These are phyloP conservation scores for Callorhinus ursinus DNA, from an alignment of 2,113 vertebrate species.

Conservation along the genomic window DNA sequence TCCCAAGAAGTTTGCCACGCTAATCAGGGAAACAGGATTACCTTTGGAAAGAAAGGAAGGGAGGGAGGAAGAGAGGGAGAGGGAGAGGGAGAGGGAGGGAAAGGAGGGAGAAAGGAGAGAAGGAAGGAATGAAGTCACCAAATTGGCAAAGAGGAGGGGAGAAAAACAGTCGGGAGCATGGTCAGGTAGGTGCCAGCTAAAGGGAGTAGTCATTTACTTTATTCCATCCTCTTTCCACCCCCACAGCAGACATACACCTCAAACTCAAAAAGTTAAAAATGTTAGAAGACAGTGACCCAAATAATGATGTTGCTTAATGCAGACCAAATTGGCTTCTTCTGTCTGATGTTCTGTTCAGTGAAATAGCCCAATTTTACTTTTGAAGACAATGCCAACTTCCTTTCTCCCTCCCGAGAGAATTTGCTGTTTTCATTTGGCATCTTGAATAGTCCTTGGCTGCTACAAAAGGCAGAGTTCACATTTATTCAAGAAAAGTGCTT, in stretches of 20 bases:
- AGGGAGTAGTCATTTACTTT: background rate
- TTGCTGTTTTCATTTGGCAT: slow-evolving; percentile 37
- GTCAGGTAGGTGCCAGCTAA: background rate
- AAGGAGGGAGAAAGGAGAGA: too few species aligned
- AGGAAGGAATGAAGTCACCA: background rate
- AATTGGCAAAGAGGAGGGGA: background rate
- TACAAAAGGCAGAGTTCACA: slow-evolving; percentile 45
- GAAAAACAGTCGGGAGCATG: background rate
- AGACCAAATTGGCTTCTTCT: background rate
- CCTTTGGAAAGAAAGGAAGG: background rate
- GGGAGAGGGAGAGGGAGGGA: background rate
- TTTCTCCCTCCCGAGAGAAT: background rate
- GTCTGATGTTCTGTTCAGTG: background rate
- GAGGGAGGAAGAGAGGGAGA: too few species aligned
- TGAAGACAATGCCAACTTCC: background rate
- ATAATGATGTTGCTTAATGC: background rate
- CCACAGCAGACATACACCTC: background rate
- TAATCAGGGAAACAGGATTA: background rate
- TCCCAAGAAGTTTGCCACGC: background rate
- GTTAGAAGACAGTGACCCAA: background rate
- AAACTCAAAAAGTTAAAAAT: background rate
- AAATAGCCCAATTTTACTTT: slow-evolving; percentile 40
- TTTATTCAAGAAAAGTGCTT: slow-evolving; percentile 64
- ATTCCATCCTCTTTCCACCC: background rate
- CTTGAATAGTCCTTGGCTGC: slow-evolving; percentile 28